Conservation (phyloP, 2,113 vertebrate species). For the Leptocoma aspasia region DNA sequence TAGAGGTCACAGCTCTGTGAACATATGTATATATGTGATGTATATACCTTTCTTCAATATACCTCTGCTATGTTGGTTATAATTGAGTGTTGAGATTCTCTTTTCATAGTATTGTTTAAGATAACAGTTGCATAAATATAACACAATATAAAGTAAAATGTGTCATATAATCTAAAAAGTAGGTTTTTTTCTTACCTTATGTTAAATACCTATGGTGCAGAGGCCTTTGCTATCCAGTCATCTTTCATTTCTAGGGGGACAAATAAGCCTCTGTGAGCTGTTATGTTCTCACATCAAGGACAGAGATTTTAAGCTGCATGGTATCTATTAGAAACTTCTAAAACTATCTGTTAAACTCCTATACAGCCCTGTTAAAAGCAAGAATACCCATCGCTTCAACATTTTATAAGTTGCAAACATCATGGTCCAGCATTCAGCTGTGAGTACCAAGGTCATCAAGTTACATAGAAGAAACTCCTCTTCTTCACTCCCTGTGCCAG, state of each 20-base stretch:
- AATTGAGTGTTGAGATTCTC: not conserved
- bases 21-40: not conserved
- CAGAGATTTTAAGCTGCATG: not conserved
- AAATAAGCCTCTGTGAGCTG: not conserved
- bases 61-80: not conserved
- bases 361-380: not conserved
- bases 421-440: accelerated
- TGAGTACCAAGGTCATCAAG: too few species aligned
- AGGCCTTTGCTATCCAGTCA: not conserved
- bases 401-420: not conserved
- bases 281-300: not conserved
- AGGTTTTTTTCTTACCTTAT: not conserved
- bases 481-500: not conserved
- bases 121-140: not conserved
- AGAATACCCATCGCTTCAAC: not conserved
- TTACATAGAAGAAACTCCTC: not conserved
- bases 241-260: not conserved
- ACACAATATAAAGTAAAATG: not conserved
- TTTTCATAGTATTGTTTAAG: not conserved
- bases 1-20: not conserved
- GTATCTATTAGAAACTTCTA: not conserved
- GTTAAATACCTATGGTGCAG: not conserved
- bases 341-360: not conserved
- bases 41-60: not conserved
- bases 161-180: not conserved